A percentile compares a stretch with the other conserved stretches of the same genome.
Evolutionary conservation across 2,888 invertebrate species (phyloP).

Genomic region (Caradrina clavipalpis): DNA sequence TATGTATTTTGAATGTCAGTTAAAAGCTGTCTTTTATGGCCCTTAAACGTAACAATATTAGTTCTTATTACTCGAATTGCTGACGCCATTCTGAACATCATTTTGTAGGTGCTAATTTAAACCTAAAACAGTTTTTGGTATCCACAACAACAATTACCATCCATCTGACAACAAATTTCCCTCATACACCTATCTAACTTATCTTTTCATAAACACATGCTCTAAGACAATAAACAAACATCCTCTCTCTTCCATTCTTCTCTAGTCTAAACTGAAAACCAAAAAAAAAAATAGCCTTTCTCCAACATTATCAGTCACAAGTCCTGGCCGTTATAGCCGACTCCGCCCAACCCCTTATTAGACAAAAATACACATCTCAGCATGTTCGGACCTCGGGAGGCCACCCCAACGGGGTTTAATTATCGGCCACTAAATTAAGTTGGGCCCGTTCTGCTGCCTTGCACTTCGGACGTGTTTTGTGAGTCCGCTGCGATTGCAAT

Average conservation of each 20-base stretch:
- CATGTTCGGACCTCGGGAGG: conserved; percentile 74
- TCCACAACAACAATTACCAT: no score
- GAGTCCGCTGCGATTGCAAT: conserved; percentile 65
- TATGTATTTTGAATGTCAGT: no score
- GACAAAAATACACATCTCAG: conserved; percentile 84
- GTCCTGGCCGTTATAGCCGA: conserved; percentile 7
- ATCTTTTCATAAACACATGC: neutral
- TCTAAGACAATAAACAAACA: no score
- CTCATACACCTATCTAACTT: neutral
- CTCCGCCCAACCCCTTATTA: conserved; percentile 69
- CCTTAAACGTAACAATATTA: no score
- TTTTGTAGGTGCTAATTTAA: no score
- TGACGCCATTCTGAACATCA: no score
- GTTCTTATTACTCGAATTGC: no score
- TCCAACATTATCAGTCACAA: conserved; percentile 39
- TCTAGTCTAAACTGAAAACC: neutral
- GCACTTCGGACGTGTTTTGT: conserved; percentile 74
- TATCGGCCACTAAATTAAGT: conserved; percentile 78
- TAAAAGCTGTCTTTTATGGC: no score
- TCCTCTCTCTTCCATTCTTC: no score
- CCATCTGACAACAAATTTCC: no score
- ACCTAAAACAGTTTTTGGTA: no score
- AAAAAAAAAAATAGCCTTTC: neutral
- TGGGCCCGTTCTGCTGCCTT: conserved; percentile 74
- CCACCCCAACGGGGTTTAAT: conserved; percentile 70